These are phyloP conservation scores for Aphodius sticticus DNA, from an alignment of 2,888 invertebrate species.

Conservation along the genomic window DNA sequence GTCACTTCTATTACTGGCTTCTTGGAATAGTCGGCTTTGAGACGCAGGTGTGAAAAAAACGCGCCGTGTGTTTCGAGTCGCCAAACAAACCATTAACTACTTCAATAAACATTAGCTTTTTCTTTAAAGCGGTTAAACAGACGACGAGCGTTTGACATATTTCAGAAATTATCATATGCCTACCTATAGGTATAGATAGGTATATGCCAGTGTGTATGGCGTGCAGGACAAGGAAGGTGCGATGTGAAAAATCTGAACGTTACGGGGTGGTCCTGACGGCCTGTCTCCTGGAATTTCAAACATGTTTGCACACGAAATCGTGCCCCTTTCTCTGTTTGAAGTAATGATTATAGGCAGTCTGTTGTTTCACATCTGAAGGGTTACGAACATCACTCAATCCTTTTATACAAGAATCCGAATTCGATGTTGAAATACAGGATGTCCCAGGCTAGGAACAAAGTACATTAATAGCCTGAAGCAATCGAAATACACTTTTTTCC, in stretches of 20 bases:
- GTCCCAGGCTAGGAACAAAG: no score
- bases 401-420: no score
- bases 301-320: constrained; percentile 5
- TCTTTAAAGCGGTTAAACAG: constrained; percentile 41
- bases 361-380: not conserved
- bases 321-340: not conserved
- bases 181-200: not conserved
- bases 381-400: no score
- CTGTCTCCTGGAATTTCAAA: not conserved
- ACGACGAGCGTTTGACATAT: constrained; percentile 40
- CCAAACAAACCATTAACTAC: constrained; percentile 52
- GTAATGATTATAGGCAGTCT: not conserved
- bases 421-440: no score
- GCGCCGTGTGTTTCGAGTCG: constrained; percentile 45
- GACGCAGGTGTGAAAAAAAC: constrained; percentile 52
- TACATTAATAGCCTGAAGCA: no score
- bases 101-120: constrained; percentile 48
- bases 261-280: not conserved
- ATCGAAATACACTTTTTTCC: no score
- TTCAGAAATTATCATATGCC: constrained; percentile 36
- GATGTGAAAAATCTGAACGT: not conserved
- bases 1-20: constrained; percentile 49
- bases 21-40: constrained; percentile 45
- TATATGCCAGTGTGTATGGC: not conserved
- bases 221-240: not conserved